Percentiles rank a stretch among this genome's conserved stretches.
Evolutionary conservation across 2,113 vertebrate species (phyloP).

Genomic region (Cygnus buccinator): DNA sequence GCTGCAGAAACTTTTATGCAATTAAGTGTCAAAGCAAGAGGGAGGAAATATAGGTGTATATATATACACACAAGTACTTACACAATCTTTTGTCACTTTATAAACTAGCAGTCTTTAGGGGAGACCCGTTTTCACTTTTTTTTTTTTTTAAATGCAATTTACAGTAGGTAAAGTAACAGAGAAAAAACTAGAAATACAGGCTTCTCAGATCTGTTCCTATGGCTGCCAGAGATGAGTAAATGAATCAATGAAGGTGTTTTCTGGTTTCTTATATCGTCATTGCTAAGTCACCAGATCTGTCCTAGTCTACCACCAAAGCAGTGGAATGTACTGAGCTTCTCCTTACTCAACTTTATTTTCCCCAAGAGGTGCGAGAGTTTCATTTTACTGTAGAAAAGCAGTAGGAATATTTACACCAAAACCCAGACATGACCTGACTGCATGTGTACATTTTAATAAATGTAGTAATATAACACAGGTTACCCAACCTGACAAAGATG

Average conservation of each 20-base stretch:
- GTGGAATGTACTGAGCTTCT: neutral
- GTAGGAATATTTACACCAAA: neutral
- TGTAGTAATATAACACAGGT: neutral
- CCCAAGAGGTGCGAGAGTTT: neutral
- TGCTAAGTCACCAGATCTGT: neutral
- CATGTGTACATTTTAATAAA: neutral
- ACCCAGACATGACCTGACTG: neutral
- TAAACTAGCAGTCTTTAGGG: neutral
- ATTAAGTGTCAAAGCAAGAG: neutral
- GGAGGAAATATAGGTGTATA: neutral
- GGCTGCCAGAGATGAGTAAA: neutral
- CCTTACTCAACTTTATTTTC: neutral
- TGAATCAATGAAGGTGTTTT: neutral
- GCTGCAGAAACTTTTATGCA: neutral
- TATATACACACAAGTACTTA: neutral
- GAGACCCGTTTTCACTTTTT: neutral
- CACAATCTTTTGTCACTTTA: neutral
- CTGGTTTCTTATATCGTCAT: neutral
- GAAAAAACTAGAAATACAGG: neutral
- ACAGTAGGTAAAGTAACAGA: neutral
- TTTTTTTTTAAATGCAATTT: neutral
- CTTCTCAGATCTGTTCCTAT: neutral
- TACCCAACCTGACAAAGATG: neutral
- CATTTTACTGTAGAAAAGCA: neutral
- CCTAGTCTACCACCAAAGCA: neutral